A percentile compares a stretch with the other conserved stretches of the same genome.
Evolutionary conservation across 2,797 vertebrate species (phyloP).

Genomic region (Trematomus bernacchii): DNA sequence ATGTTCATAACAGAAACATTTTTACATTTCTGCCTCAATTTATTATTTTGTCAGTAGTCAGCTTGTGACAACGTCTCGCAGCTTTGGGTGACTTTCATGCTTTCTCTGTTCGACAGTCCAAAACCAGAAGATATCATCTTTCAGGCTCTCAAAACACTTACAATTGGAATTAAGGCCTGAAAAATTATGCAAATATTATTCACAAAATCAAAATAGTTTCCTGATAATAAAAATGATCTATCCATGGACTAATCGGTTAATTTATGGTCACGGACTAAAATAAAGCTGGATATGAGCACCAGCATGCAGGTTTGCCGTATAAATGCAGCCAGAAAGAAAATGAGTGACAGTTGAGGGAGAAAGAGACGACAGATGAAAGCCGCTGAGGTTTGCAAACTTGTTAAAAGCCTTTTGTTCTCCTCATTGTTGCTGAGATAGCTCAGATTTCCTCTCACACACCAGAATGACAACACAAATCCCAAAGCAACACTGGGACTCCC

Average conservation of each 20-base stretch:
- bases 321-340: not conserved
- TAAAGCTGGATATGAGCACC: not conserved
- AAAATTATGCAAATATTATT: not conserved
- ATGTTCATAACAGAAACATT: too few species aligned
- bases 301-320: not conserved
- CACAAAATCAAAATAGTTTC: not conserved
- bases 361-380: constrained; percentile 3
- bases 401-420: constrained; percentile 55
- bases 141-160: not conserved
- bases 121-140: not conserved
- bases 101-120: too few species aligned
- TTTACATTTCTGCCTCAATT: too few species aligned
- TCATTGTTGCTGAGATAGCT: constrained; percentile 40
- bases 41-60: too few species aligned
- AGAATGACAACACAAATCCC: not conserved
- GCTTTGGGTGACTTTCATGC: too few species aligned
- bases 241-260: not conserved
- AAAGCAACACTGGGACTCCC: not conserved
- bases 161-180: not conserved
- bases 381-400: constrained; percentile 50
- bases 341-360: constrained; percentile 19
- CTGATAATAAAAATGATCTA: too few species aligned
- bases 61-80: too few species aligned
- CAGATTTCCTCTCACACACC: constrained; percentile 34
- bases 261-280: not conserved